These are phyloP conservation scores for Alces alces DNA, from an alignment of 2,113 vertebrate species.

Conservation along the genomic window DNA sequence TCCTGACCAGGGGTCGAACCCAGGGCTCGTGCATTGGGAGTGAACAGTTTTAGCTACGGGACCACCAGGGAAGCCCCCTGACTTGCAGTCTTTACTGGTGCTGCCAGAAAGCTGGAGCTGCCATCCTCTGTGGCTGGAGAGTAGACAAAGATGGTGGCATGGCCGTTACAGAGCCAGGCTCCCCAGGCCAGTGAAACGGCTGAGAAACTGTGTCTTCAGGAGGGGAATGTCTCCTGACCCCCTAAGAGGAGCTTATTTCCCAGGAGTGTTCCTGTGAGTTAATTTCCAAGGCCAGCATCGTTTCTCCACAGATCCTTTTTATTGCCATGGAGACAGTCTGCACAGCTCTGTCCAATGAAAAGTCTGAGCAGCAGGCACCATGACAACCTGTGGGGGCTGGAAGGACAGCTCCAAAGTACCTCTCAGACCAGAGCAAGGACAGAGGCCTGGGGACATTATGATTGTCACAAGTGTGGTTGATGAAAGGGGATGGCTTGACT, in stretches of 20 bases:
- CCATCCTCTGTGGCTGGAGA: not conserved
- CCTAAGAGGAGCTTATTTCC: constrained; percentile 35
- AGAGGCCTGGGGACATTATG: not conserved
- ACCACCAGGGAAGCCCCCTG: not conserved
- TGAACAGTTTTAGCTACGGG: not conserved
- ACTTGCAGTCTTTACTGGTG: not conserved
- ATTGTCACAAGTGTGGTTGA: not conserved
- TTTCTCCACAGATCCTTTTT: constrained; percentile 51
- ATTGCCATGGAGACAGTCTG: constrained; percentile 67
- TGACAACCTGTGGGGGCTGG: constrained; percentile 62
- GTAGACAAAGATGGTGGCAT: not conserved
- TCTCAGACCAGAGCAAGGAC: not conserved
- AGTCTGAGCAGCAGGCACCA: constrained; percentile 51
- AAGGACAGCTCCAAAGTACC: constrained; percentile 25
- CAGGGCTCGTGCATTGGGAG: not conserved
- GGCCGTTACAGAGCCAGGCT: not conserved
- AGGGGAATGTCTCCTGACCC: not conserved
- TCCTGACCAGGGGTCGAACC: not conserved
- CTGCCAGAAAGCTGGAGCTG: not conserved
- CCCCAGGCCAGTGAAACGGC: not conserved
- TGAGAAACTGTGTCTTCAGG: not conserved
- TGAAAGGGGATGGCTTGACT: not conserved
- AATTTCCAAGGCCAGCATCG: constrained; percentile 53
- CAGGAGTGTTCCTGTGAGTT: constrained; percentile 21
- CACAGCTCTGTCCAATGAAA: constrained; percentile 46